Evolutionary conservation across 1,140 invertebrate genomes (phyloP), one percentile per base, ranked within the genome.

Genomic region (Saccostrea glomerata): DNA sequence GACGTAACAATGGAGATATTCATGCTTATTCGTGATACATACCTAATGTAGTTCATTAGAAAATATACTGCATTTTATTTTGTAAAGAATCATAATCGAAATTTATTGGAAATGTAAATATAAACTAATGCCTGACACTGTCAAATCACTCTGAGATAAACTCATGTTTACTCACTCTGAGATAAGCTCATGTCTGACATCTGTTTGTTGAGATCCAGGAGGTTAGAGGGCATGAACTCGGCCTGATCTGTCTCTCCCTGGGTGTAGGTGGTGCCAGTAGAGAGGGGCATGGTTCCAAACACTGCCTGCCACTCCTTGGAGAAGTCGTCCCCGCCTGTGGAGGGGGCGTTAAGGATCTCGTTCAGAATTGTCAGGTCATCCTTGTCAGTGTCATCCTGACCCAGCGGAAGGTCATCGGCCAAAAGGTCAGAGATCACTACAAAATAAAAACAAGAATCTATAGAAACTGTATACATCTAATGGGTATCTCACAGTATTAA

Each of bases 161-260:
- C 2, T 47, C 1, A 1, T 47, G 47, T 7, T 5, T 63, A 63
- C 58, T 36, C 30, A 77, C 70, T 77, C 15, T 36, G 70, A 30
- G 83, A 85, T 40, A 92, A 84, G 73, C 40, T 89, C 36, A 92
- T 85, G 11, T 55, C 84, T 15, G 88, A 84, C 90, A 93, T 89
- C 82, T 92, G 89, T 23, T 92, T 87, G 30, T 87, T 91, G 91
- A 96, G 93, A 66, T 96, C 95, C 55, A 96, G 91, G 5, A 96
- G 92, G 87, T 94, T 95, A 9, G 96, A 96, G 77, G 95, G 95
- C 92, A 96, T 92, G 91, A 95, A 96, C 40, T 93, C 93, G 9
- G 93, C 90, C 77, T 90, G 88, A 87, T 94, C 93, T 12, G 89
- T 86, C 84, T 93, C 93, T 60, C 90, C 91, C 23, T 92, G 91